Conservation (phyloP, 2,888 invertebrate species). For the Taenaris catops region DNA sequence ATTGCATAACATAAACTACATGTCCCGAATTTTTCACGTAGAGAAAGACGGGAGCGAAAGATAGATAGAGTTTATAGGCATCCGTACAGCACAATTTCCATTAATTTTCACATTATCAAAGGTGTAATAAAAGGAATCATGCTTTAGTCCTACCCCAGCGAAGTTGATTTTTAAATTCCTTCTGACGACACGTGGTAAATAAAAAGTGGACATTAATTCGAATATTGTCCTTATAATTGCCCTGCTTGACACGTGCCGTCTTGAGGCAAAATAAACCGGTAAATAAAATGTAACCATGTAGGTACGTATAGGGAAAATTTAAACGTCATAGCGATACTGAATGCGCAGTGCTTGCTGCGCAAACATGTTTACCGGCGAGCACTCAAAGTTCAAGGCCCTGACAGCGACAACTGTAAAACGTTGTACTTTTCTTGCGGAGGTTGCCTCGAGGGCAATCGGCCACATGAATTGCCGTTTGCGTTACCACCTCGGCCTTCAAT, state of each 20-base stretch:
- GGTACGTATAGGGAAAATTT: conserved; percentile 33
- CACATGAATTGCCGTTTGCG: conserved; percentile 9
- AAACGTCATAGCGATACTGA: conserved; percentile 56
- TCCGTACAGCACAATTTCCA: no score
- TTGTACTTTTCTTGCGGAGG: conserved; percentile 48
- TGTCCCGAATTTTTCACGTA: no score
- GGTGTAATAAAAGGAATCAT: no score
- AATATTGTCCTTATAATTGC: conserved; percentile 16
- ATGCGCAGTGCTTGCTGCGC: conserved; percentile 62
- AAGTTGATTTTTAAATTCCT: no score
- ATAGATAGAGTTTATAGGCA: no score
- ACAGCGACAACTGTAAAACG: conserved; percentile 48
- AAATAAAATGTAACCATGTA: conserved; percentile 17
- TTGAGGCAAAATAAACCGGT: conserved; percentile 18
- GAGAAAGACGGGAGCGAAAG: no score
- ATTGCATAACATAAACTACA: no score
- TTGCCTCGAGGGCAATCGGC: conserved; percentile 36
- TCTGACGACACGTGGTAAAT: no score
- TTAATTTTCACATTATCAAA: no score
- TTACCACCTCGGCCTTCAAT: no score
- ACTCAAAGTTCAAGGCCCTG: conserved; percentile 71
- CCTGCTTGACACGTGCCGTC: conserved; percentile 20
- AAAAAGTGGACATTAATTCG: conserved; percentile 16
- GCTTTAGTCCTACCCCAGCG: no score
- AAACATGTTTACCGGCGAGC: conserved; percentile 71